Evolutionary conservation across 2,888 invertebrate genomes (phyloP).

Genomic region (Stenolophus ochropezus): DNA sequence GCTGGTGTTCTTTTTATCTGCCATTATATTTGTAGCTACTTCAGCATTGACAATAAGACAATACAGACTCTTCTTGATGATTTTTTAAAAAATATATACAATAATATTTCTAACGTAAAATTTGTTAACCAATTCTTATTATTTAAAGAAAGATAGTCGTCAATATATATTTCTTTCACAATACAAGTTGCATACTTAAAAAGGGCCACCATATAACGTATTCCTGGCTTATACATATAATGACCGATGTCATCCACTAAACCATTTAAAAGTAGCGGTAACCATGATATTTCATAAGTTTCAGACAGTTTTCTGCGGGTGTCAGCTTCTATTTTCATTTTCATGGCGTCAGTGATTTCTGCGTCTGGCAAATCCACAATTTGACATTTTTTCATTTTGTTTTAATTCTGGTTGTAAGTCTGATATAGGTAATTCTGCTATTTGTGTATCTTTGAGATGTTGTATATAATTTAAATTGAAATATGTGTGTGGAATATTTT

Average conservation of each 20-base stretch:
- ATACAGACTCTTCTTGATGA: no score
- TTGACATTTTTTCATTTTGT: neutral
- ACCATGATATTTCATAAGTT: neutral
- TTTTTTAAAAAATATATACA: no score
- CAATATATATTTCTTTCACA: neutral
- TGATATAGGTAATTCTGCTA: neutral
- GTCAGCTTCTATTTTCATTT: neutral
- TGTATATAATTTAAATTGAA: neutral
- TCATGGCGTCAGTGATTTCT: neutral
- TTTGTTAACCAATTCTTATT: no score
- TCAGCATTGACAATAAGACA: no score
- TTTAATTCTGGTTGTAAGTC: neutral
- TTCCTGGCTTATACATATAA: neutral
- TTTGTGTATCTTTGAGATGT: neutral
- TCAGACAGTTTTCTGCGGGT: neutral
- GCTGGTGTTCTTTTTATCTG: no score
- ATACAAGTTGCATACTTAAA: neutral
- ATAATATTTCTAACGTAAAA: no score
- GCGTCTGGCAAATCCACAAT: neutral
- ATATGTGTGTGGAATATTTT: neutral
- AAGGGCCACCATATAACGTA: neutral
- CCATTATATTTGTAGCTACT: no score
- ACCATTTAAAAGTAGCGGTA: neutral
- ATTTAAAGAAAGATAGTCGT: no score
- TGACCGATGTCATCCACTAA: neutral